These are phyloP conservation scores for western clawed frog (Xenopus tropicalis) DNA, from an alignment of 2,113 vertebrate genomes.

Conservation along the genomic window DNA sequence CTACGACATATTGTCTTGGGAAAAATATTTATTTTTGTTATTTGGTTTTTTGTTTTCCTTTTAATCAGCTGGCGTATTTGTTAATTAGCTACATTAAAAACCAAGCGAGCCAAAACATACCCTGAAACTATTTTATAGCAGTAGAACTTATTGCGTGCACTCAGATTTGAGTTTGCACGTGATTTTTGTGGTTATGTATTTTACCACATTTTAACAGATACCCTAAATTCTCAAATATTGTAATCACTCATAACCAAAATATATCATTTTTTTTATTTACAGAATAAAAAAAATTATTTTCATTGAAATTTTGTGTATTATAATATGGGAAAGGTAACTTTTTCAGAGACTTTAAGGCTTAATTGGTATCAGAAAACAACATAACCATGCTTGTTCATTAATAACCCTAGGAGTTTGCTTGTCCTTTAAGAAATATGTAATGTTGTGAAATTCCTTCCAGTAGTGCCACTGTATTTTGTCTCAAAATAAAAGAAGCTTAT, in stretches of 20 bases:
- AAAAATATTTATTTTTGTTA: conserved; percentile 72
- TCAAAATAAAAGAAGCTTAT: conserved; percentile 87
- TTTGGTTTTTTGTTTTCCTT: conserved; percentile 46
- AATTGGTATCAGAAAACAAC: conserved; percentile 61
- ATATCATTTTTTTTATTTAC: too few relatives aligned
- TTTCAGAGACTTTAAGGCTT: conserved; percentile 64
- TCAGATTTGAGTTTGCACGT: conserved; percentile 2
- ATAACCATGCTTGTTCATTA: conserved; percentile 71
- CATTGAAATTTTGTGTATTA: conserved; percentile 3
- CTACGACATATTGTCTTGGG: conserved; percentile 68
- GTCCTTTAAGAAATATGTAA: conserved; percentile 84
- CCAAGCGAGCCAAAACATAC: not conserved
- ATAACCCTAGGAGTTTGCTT: conserved; percentile 77
- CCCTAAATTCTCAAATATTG: not conserved
- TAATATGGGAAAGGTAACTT: conserved; percentile 37
- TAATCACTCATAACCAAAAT: too few relatives aligned
- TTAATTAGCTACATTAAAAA: too few relatives aligned
- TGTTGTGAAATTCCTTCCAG: conserved; percentile 83
- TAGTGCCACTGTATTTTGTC: conserved; percentile 97
- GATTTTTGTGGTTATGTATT: conserved; percentile 21
- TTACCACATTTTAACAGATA: conserved; percentile 5
- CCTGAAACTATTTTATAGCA: not conserved
- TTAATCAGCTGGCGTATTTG: not conserved
- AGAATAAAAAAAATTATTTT: not conserved
- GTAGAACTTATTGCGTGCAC: not conserved